Evolutionary conservation across 1,140 invertebrate genomes (phyloP).

Genomic region (Lepidurus packardi): DNA sequence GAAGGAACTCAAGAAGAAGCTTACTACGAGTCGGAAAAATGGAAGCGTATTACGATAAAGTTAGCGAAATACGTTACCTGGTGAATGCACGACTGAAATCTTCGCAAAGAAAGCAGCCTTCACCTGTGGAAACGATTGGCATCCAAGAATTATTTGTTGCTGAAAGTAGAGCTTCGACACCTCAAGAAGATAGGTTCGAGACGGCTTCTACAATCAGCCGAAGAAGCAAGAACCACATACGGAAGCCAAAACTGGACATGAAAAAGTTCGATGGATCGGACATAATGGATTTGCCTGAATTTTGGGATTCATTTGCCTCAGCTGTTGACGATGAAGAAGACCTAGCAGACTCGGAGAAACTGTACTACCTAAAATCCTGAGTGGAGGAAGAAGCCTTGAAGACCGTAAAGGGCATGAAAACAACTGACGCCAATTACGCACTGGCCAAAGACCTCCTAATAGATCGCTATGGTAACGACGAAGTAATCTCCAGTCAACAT

Average conservation of each 20-base stretch:
- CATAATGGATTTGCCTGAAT: slow-evolving; percentile 2
- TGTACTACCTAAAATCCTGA: slow-evolving; percentile 8
- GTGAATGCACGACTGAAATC: neutral
- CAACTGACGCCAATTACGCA: slow-evolving; percentile 24
- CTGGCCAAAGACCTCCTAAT: neutral
- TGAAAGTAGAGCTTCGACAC: neutral
- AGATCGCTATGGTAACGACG: neutral
- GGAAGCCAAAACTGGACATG: slow-evolving; percentile 22
- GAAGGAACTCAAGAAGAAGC: neutral
- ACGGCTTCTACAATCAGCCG: neutral
- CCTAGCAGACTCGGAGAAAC: slow-evolving; percentile 20
- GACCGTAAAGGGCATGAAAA: neutral
- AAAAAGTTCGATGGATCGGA: neutral
- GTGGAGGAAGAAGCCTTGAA: slow-evolving; percentile 20
- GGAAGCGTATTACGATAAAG: neutral
- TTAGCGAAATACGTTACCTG: neutral
- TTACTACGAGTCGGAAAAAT: neutral
- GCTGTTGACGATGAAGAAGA: slow-evolving; percentile 25
- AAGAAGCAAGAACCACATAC: slow-evolving; percentile 24
- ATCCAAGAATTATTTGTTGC: neutral
- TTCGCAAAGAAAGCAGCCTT: neutral
- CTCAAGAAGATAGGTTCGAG: neutral
- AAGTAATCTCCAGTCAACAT: slow-evolving; percentile 9
- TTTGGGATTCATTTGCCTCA: slow-evolving; percentile 24
- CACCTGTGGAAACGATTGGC: neutral